Conservation (phyloP, 2,797 vertebrate genomes). For the Pterois miles region DNA sequence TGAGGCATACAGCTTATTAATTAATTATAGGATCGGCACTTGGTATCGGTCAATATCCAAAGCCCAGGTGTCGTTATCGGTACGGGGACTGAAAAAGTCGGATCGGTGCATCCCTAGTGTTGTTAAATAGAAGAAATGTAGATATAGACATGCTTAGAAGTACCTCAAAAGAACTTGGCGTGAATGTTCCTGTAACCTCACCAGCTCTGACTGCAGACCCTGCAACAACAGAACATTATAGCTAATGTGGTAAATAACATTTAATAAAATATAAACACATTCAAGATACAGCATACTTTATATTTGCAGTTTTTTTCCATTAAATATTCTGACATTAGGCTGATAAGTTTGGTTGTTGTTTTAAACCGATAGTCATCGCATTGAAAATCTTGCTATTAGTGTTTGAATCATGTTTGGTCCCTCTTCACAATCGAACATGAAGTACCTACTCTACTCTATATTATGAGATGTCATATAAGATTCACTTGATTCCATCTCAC, state of each 20-base stretch:
- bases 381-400: neutral
- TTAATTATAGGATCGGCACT: no score
- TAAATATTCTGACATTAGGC: neutral
- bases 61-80: no score
- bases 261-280: neutral
- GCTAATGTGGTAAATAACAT: neutral
- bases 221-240: conserved; percentile 50
- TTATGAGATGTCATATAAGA: neutral
- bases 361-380: neutral
- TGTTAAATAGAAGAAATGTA: neutral
- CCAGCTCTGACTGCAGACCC: conserved; percentile 79
- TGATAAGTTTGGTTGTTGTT: neutral
- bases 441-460: neutral
- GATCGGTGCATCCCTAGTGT: neutral
- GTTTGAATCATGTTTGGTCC: neutral
- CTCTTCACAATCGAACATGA: neutral
- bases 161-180: conserved; percentile 80
- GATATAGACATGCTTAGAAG: neutral
- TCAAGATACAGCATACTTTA: neutral
- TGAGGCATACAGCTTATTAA: no score
- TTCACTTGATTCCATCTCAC: neutral
- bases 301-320: neutral
- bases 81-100: no score
- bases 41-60: no score
- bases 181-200: conserved; percentile 79